Evolutionary conservation across 1,140 invertebrate species (phyloP), one percentile per base, ranked within the genome.

Genomic region (Hermetia illucens): DNA sequence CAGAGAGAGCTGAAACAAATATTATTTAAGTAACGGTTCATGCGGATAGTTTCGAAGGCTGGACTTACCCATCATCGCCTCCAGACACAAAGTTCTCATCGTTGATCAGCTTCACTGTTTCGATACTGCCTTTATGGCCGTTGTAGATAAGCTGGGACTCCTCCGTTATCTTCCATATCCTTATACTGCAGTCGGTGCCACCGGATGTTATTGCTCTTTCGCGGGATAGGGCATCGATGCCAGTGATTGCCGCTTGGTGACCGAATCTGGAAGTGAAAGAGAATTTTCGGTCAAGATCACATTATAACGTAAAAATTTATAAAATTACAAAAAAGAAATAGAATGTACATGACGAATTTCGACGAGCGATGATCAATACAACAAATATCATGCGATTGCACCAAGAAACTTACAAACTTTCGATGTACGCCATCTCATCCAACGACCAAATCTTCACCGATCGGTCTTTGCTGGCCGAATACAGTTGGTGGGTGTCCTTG

Each of bases 91-190:
- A 97, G 61, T 86, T 76, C 43, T 89, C 78, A 54, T 95, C 89
- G 62, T 94, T 91, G 17, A 97, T 76, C 20, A 94, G 65, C 55
- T 79, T 82, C 0, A 96, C 84, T 50, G 69, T 73, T 62, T 97
- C 93, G 34, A 95, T 78, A 44, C 79, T 87, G 27, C 79, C 79
- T 38, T 64, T 58, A 45, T 79, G 75, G 1, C 79, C 84, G 55
- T 92, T 87, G 59, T 86, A 97, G 42, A 96, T 82, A 5, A 97
- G 65, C 53, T 97, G 93, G 31, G 91, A 94, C 57, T 97, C 93
- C 66, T 97, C 92, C 1, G 82, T 74, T 41, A 98, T 84, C 62
- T 97, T 96, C 91, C 92, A 98, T 45, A 97, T 74, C 44, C 91
- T 70, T 27, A 96, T 59, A 5, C 82, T 75, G 25, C 72, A 72